Evolutionary conservation across 2,113 vertebrate species (phyloP).

Genomic region (Glaucidium brasilianum): DNA sequence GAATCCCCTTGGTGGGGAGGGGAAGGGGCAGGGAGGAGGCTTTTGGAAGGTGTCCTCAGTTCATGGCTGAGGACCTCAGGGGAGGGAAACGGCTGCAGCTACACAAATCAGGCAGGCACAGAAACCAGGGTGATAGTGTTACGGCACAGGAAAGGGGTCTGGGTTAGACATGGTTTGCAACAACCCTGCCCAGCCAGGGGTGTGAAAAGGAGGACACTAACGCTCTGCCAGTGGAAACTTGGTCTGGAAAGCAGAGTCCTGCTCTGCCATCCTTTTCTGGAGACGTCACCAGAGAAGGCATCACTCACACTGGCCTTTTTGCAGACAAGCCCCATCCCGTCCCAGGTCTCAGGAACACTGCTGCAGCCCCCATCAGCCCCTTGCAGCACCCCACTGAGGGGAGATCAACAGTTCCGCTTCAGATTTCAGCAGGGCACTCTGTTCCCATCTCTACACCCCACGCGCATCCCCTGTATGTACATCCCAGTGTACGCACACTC

Average conservation of each 20-base stretch:
- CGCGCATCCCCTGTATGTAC: too few relatives aligned
- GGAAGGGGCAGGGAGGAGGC: neutral
- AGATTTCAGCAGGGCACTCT: fast-evolving
- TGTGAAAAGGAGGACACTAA: neutral
- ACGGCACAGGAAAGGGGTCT: fast-evolving
- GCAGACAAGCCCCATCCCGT: neutral
- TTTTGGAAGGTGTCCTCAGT: neutral
- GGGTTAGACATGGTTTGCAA: fast-evolving
- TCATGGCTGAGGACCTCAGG: neutral
- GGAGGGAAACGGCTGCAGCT: neutral
- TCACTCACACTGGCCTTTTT: fast-evolving
- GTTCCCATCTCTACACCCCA: fast-evolving
- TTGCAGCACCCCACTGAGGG: neutral
- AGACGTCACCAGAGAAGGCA: neutral
- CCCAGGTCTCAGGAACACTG: neutral
- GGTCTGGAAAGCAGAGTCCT: neutral
- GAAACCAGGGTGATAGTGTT: fast-evolving
- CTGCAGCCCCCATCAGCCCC: neutral
- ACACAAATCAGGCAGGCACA: neutral
- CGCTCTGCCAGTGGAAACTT: neutral
- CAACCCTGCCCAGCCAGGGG: neutral
- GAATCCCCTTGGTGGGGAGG: neutral
- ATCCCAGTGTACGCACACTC: neutral
- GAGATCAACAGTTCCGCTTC: neutral
- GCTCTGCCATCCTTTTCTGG: neutral